These are phyloP conservation scores for Limnephilus auricula DNA, from an alignment of 2,888 invertebrate genomes.

Conservation along the genomic window DNA sequence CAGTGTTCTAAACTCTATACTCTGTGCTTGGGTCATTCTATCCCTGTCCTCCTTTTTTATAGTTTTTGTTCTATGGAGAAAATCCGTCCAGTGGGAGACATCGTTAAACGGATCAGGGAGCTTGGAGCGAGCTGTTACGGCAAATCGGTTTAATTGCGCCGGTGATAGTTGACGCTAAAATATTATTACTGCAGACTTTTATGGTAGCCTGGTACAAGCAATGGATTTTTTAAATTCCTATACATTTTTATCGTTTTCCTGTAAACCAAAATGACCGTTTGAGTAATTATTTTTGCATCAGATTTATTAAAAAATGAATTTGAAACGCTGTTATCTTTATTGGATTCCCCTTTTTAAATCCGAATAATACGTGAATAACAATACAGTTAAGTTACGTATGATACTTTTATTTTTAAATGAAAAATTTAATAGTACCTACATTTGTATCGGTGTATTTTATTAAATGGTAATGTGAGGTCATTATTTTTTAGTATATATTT, in stretches of 20 bases:
- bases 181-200: not conserved
- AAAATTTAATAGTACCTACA: too few species aligned
- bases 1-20: too few species aligned
- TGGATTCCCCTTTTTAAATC: not conserved
- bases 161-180: conserved; percentile 16
- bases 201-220: not conserved
- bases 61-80: conserved; percentile 7
- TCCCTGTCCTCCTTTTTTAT: conserved; percentile 6
- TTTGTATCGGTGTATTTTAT: too few species aligned
- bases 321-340: not conserved
- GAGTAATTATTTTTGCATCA: not conserved
- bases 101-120: conserved; percentile 39
- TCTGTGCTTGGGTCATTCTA: too few species aligned
- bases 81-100: conserved; percentile 26
- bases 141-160: conserved; percentile 20
- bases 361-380: not conserved
- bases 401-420: not conserved
- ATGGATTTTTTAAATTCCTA: too few species aligned
- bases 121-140: not conserved
- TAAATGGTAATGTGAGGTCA: too few species aligned
- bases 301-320: not conserved
- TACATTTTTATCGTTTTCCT: not conserved
- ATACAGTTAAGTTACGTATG: not conserved
- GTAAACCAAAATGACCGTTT: not conserved
- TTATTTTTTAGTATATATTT: too few species aligned